A percentile compares a stretch with the other conserved stretches of the same genome.
Evolutionary conservation across 1,140 invertebrate genomes (phyloP).

Genomic region (Bombus difficillimus): DNA sequence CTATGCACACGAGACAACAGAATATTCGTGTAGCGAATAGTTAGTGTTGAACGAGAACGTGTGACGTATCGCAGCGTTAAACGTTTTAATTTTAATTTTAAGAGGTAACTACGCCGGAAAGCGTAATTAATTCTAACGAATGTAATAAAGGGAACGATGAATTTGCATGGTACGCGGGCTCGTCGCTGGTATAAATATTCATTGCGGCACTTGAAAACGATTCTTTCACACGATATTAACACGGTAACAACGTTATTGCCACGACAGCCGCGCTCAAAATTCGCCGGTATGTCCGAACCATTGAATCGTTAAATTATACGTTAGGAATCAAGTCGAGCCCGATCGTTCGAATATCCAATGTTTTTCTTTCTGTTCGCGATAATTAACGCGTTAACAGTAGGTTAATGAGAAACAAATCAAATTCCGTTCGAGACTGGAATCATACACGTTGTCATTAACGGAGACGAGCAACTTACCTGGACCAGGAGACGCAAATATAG

Average conservation of each 20-base stretch:
- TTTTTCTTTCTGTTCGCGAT: not conserved
- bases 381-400: too few species aligned
- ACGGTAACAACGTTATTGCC: not conserved
- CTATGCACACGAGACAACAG: constrained; percentile 73
- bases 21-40: too few species aligned
- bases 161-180: constrained; percentile 38
- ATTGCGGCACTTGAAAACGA: constrained; percentile 23
- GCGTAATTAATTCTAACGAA: constrained; percentile 67
- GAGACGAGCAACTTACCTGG: constrained; percentile 86
- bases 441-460: not conserved
- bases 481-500: constrained; percentile 96
- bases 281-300: not conserved
- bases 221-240: not conserved
- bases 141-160: constrained; percentile 58
- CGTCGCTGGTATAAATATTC: constrained; percentile 52
- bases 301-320: not conserved
- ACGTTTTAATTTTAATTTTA: constrained; percentile 10
- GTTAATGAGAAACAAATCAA: rapidly evolving
- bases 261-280: not conserved
- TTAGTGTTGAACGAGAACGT: not conserved
- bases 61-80: not conserved
- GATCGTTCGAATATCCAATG: not conserved
- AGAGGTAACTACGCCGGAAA: constrained; percentile 57
- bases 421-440: not conserved
- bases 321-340: too few species aligned